Base-by-base conservation (phyloP, 2,797 vertebrate genomes). In the Phrynocephalus guinanensis region DNA sequence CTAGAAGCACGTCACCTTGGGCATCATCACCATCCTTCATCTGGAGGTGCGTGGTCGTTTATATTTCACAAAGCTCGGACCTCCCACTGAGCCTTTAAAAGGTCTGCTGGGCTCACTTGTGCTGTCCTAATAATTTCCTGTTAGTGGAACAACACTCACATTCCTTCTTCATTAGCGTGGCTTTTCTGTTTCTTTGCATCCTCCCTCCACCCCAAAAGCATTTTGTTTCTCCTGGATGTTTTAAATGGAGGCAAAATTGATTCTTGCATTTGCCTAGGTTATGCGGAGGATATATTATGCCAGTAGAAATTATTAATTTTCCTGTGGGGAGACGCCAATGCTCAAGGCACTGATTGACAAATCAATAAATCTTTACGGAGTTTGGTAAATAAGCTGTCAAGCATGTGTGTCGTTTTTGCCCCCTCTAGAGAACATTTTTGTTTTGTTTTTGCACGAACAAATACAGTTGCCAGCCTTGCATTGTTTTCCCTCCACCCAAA, bases 361-460 rank as follows among this genome's bases (percentile, higher is more conserved):
- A 98, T 98, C 98, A 98, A 98, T 98, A 98, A 98, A 99, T 99
- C 98, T 98, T 98, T 98, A 98, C 97, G 96, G 96, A 96, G 97
- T 96, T 98, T 97, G 96, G 98, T 98, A 98, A 98, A 98, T 98
- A 98, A 98, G 97, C 97, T 98, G 98, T 98, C 98, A 98, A 97
- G 96, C 95, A 9, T 22, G 96, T 96, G 97, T 98, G 97, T 98
- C 95, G 93, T 95, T 94, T 95, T 92, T 15, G 28, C 20, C 81
- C 77, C 52, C 78, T 20, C 70, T 5, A 50, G 82, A 88, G 77
- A 84, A 75, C n/a, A 52, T 22, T 44, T 44, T 44, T 44, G 38
- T 44, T 44, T 44, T 44, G 20, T 68, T 92, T 94, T 98, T 96
- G 96, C 95, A 97, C 96, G 95, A 93, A 96, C 96, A 96, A 97